Evolutionary conservation across 2,888 invertebrate species (phyloP).

Genomic region (Rosalia funebris): DNA sequence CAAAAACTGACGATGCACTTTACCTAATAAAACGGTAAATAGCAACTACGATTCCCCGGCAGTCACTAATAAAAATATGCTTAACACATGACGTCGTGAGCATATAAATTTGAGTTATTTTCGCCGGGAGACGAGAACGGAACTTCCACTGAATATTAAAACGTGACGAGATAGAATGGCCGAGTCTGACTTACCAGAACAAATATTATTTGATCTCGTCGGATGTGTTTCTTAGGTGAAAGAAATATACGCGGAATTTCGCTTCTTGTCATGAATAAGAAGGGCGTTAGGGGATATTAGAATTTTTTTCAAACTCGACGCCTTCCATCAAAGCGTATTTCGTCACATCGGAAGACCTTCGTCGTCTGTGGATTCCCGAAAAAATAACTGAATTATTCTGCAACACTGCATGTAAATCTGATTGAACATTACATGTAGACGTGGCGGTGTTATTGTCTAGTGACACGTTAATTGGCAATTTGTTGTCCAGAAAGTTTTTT

Average conservation of each 20-base stretch:
- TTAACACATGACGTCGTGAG: conserved; percentile 5
- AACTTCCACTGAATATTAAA: conserved; percentile 5
- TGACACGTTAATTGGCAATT: too few species aligned
- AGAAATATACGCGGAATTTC: background rate
- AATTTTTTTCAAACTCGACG: too few species aligned
- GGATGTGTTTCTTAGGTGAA: background rate
- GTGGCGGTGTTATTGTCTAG: too few species aligned
- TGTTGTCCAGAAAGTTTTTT: too few species aligned
- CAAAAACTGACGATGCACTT: too few species aligned
- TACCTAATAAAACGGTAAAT: too few species aligned
- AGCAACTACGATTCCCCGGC: background rate
- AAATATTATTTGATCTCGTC: conserved; percentile 3
- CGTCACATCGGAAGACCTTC: too few species aligned
- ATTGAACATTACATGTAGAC: too few species aligned
- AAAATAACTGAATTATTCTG: too few species aligned
- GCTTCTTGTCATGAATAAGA: background rate
- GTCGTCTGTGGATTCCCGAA: too few species aligned
- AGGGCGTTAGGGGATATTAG: background rate
- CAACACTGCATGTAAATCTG: too few species aligned
- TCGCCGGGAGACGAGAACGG: background rate
- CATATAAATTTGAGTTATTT: conserved; percentile 1
- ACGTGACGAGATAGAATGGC: background rate
- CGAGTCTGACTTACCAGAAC: background rate
- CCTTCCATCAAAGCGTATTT: too few species aligned
- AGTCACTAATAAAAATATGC: conserved; percentile 11